Evolutionary conservation across 2,113 vertebrate species (phyloP).

Genomic region (Alligator mississippiensis): DNA sequence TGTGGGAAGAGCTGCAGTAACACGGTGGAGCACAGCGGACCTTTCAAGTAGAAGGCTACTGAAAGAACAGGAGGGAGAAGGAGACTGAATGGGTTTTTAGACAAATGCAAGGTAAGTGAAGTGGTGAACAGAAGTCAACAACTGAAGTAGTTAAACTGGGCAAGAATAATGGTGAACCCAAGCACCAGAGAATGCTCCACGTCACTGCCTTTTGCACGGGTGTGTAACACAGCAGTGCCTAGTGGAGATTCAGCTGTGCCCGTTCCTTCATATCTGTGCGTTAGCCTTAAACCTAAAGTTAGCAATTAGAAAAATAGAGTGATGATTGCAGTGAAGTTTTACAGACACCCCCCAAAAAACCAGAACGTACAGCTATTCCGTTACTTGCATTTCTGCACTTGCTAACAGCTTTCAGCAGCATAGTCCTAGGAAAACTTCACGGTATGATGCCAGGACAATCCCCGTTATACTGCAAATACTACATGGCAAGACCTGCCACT

Average conservation of each 20-base stretch:
- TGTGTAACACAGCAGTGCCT: background rate
- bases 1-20: background rate
- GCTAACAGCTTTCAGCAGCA: fast-evolving
- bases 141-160: background rate
- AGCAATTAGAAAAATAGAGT: background rate
- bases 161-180: background rate
- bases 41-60: background rate
- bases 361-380: background rate
- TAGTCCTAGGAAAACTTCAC: background rate
- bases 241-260: background rate
- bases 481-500: background rate
- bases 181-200: background rate
- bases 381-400: background rate
- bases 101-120: background rate
- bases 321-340: fast-evolving
- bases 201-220: background rate
- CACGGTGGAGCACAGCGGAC: fast-evolving
- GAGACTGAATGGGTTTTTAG: background rate
- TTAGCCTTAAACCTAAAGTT: background rate
- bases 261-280: background rate
- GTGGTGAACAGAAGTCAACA: background rate
- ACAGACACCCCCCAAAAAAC: background rate
- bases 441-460: background rate
- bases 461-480: background rate
- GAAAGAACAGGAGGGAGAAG: background rate